These are phyloP conservation scores for Callipepla squamata DNA, from an alignment of 2,113 vertebrate species.

Conservation along the genomic window DNA sequence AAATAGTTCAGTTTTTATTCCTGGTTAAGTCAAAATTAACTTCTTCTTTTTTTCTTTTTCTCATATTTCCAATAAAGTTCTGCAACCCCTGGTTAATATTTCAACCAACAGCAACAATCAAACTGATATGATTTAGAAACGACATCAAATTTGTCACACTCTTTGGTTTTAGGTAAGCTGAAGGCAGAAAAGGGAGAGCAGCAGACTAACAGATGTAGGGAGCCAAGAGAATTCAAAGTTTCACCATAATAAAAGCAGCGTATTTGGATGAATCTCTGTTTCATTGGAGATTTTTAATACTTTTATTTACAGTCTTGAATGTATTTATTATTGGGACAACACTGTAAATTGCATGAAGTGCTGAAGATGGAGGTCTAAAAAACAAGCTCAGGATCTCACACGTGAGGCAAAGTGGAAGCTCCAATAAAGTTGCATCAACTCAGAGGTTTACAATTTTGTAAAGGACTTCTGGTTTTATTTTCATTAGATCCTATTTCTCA, in stretches of 20 bases:
- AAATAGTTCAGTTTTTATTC: not conserved
- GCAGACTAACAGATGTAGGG: not conserved
- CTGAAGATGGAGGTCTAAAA: not conserved
- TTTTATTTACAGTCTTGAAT: not conserved
- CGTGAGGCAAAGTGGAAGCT: not conserved
- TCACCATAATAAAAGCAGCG: not conserved
- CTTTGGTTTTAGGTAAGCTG: not conserved
- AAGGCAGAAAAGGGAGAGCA: not conserved
- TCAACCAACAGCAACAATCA: not conserved
- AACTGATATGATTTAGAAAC: not conserved
- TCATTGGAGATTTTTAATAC: not conserved
- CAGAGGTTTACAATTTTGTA: not conserved
- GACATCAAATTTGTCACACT: not conserved
- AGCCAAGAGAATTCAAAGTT: not conserved
- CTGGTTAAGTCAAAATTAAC: not conserved
- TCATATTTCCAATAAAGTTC: not conserved
- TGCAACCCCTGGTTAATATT: not conserved
- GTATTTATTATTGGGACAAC: not conserved
- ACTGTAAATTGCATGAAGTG: not conserved
- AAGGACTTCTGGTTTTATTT: not conserved
- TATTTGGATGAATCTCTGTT: not conserved
- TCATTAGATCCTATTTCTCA: not conserved
- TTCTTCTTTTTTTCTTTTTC: not conserved
- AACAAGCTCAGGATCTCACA: not conserved
- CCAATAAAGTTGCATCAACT: accelerated